These are phyloP conservation scores for Octopus sinensis DNA, from an alignment of 1,140 invertebrate genomes.

Conservation along the genomic window DNA sequence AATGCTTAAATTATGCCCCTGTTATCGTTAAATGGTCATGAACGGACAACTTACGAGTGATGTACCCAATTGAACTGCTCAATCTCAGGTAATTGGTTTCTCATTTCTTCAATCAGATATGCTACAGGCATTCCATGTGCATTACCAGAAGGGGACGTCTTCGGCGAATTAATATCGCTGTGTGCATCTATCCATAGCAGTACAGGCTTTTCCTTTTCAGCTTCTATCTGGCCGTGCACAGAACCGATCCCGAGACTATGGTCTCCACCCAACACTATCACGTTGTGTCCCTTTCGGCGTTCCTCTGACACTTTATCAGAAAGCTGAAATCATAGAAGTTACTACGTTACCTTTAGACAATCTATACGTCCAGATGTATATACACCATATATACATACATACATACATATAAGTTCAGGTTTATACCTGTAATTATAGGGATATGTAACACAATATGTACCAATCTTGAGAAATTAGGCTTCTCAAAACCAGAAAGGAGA, in stretches of 20 bases:
- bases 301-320: constrained; percentile 37
- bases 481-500: too few relatives aligned
- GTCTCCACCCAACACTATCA: constrained; percentile 68
- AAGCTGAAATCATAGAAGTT: constrained; percentile 26
- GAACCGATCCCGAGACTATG: constrained; percentile 80
- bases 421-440: too few relatives aligned
- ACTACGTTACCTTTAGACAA: too few relatives aligned
- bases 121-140: constrained; percentile 90
- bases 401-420: too few relatives aligned
- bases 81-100: constrained; percentile 69
- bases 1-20: too few relatives aligned
- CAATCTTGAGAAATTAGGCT: too few relatives aligned
- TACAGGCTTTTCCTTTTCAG: constrained; percentile 69
- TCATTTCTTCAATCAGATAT: constrained; percentile 74
- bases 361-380: too few relatives aligned
- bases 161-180: constrained; percentile 89
- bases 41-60: constrained; percentile 55
- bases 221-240: constrained; percentile 72
- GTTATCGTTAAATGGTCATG: too few relatives aligned
- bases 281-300: constrained; percentile 29
- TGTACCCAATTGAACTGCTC: constrained; percentile 77
- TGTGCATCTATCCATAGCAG: constrained; percentile 93
- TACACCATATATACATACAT: too few relatives aligned
- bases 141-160: constrained; percentile 73
- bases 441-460: too few relatives aligned